These are phyloP conservation scores for Agelaius tricolor DNA, from an alignment of 2,113 vertebrate species.

Conservation along the genomic window DNA sequence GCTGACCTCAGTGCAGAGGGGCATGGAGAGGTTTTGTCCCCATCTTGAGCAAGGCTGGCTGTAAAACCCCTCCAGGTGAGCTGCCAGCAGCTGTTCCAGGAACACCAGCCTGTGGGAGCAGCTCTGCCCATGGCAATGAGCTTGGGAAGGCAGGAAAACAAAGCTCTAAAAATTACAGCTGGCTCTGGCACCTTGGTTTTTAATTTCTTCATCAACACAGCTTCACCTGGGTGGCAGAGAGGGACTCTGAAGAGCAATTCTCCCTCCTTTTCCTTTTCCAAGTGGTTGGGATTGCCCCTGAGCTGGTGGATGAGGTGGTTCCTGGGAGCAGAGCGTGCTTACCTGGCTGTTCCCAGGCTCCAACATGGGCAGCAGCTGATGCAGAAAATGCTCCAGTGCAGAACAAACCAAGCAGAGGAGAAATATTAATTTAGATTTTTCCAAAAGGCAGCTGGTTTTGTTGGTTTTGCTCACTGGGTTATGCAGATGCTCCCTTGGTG, in stretches of 20 bases:
- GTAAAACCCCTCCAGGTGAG: background rate
- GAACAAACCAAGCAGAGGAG: background rate
- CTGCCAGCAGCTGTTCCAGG: background rate
- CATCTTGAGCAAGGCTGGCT: background rate
- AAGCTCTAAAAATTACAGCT: background rate
- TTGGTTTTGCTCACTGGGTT: background rate
- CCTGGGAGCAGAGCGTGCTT: background rate
- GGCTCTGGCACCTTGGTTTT: background rate
- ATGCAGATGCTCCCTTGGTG: background rate
- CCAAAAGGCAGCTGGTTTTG: background rate
- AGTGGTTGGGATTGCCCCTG: accelerated
- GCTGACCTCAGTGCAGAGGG: background rate
- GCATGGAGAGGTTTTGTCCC: background rate
- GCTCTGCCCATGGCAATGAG: background rate
- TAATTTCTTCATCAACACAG: background rate
- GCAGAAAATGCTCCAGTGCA: background rate
- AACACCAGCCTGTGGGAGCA: background rate
- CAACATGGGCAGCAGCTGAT: background rate
- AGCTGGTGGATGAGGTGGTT: background rate
- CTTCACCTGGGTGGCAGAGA: background rate
- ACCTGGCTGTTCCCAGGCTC: background rate
- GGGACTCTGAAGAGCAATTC: background rate
- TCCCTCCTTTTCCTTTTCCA: background rate
- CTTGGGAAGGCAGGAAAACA: background rate
- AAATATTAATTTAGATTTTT: background rate